phyloP scores from a whole-genome alignment of 2,797 vertebrate genomes.

The Phrynocephalus forsythii region DNA sequence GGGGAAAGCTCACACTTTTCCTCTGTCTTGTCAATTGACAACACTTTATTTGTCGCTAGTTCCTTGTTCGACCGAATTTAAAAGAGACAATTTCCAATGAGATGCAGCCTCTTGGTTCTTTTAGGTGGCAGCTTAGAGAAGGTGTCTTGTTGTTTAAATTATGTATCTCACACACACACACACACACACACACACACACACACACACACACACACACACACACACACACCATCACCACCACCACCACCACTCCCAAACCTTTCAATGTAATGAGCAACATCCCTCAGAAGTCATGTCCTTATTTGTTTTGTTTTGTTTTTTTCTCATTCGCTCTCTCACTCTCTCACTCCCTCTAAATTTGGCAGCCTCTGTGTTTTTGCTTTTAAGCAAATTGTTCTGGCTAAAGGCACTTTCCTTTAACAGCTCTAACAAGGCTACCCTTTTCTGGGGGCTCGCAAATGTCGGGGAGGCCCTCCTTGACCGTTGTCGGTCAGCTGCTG shows the following conservation, averaged over 20 bases:
- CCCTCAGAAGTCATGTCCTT: not conserved
- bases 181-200: too few relatives aligned
- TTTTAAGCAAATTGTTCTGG: constrained; percentile 45
- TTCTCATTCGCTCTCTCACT: not conserved
- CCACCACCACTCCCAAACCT: not conserved
- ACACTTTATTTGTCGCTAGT: not conserved
- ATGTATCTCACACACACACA: not conserved
- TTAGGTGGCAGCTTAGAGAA: not conserved
- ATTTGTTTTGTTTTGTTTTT: not conserved
- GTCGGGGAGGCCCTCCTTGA: not conserved
- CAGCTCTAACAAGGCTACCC: not conserved
- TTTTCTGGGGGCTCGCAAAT: constrained; percentile 18
- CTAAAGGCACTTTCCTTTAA: constrained; percentile 30
- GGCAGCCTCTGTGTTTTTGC: constrained; percentile 3
- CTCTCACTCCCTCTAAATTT: not conserved
- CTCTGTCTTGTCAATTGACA: not conserved
- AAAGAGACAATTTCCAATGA: too few relatives aligned
- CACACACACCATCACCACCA: too few relatives aligned
- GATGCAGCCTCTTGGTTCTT: not conserved
- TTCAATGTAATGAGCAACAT: not conserved
- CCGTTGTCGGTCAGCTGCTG: too few relatives aligned
- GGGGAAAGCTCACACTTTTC: too few relatives aligned
- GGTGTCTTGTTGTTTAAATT: not conserved
- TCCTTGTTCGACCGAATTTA: too few relatives aligned
- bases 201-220: too few relatives aligned